phyloP scores from a whole-genome alignment of 2,113 vertebrate species.

The Dromaius novaehollandiae region DNA sequence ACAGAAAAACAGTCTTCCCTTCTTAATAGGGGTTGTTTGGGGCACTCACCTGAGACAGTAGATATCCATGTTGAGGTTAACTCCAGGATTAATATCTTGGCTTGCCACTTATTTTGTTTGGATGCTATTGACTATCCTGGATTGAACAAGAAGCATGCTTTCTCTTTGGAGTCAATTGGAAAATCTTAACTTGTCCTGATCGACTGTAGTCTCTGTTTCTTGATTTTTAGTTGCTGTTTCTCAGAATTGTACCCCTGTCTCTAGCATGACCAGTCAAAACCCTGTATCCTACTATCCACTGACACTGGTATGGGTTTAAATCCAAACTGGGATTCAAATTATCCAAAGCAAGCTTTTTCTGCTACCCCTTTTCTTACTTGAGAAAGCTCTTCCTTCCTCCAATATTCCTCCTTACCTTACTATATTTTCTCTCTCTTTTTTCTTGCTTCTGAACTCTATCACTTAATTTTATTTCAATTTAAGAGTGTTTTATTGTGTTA shows the following conservation, averaged over 20 bases:
- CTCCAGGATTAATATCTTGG: neutral
- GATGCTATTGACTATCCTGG: neutral
- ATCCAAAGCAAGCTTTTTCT: neutral
- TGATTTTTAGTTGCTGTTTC: neutral
- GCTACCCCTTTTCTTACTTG: neutral
- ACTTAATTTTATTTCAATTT: neutral
- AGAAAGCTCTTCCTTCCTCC: neutral
- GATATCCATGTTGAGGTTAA: neutral
- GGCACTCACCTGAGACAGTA: neutral
- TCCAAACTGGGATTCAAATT: neutral
- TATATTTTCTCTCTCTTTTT: neutral
- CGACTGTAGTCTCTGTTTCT: neutral
- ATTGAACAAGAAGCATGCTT: neutral
- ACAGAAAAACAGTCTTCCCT: neutral
- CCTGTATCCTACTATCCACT: neutral
- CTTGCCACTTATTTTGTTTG: neutral
- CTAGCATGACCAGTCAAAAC: neutral
- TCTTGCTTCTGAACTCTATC: neutral
- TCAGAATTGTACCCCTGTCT: neutral
- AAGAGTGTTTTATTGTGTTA: neutral
- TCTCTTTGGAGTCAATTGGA: neutral
- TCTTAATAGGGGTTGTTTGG: neutral
- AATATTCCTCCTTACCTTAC: neutral
- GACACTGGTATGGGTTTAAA: neutral
- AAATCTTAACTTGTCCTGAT: neutral